Base-by-base conservation (phyloP, 2,888 invertebrate species). In the Rhodophaea formosa region DNA sequence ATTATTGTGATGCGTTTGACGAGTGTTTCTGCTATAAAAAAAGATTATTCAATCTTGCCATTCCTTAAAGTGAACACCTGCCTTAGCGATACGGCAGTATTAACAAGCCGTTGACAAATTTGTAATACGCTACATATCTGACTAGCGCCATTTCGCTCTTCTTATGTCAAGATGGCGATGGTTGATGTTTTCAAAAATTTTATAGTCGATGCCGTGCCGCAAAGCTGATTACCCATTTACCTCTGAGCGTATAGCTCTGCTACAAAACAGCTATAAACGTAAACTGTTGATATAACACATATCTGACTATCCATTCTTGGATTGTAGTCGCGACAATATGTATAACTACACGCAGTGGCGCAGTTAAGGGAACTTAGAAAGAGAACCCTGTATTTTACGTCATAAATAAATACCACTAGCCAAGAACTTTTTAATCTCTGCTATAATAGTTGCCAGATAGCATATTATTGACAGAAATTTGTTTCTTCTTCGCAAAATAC, bases 321-420 rank as follows among this genome's bases (percentile, higher is more conserved):
- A 54, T 53, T 43, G 23, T 54, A 54, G 30, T 29, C 53, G 44
- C 44, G 53, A 54, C 53, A 54, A 54, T 45, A 45, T 54, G 43
- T 45, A 44, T 54, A 54, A 29, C 8, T 45, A 49, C 32, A 32
- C n/a, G 32, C 15, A 14, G 8, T 32, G 10, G 32, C 32, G 32
- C 32, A 49, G 32, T 49, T 49, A 32, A 3, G 49, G 30, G 32
- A 30, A 32, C 30, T 7, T 46, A n/a, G 39, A 10, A 39, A 12
- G 39, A 12, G n/a, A 12, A 39, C 39, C 23, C 39, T 8, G n/a
- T 12, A 39, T 39, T n/a, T 39, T 39, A 12, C 39, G n/a, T 39
- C 39, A 39, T 39, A 39, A 10, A 39, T 39, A 39, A 12, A 39
- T 39, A 39, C 12, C 3, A 23, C 23, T 23, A 23, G 23, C 23